Percentiles rank a stretch among this genome's conserved stretches.
phyloP scores from a whole-genome alignment of 2,797 vertebrate genomes.

The Rhincodon typus region DNA sequence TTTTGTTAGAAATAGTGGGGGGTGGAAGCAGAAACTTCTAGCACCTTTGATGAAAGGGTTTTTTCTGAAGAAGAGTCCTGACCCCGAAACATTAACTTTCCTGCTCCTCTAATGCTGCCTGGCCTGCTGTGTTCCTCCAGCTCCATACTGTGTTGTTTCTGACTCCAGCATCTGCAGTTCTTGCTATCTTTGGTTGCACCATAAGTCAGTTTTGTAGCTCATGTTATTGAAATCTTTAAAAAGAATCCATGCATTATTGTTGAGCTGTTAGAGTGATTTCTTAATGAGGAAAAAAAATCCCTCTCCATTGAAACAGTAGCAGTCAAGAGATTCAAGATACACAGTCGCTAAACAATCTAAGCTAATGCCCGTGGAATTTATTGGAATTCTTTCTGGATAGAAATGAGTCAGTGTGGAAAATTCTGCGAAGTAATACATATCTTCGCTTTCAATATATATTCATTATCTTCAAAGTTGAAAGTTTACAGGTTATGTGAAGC shows the following conservation, averaged over 20 bases:
- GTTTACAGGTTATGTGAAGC: background rate
- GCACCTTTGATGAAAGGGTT: too few species aligned
- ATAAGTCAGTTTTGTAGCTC: background rate
- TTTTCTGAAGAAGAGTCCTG: too few species aligned
- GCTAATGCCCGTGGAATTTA: background rate
- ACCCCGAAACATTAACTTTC: too few species aligned
- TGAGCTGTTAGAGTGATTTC: background rate
- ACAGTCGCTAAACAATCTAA: background rate
- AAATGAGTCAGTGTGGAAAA: slow-evolving; percentile 19
- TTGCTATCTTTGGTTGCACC: background rate
- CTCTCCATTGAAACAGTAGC: background rate
- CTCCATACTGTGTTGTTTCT: too few species aligned
- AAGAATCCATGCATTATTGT: background rate
- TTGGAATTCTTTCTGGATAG: background rate
- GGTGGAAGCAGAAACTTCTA: background rate
- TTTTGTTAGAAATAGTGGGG: too few species aligned
- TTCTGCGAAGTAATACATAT: background rate
- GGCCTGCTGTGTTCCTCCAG: too few species aligned
- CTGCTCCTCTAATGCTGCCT: too few species aligned
- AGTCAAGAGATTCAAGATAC: background rate
- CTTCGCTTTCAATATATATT: background rate
- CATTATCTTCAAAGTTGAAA: background rate
- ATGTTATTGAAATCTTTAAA: background rate
- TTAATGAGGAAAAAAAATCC: background rate
- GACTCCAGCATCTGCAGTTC: too few species aligned